Percentiles rank a stretch among this genome's conserved stretches.
These are phyloP conservation scores for Daktulosphaira vitifoliae DNA, from an alignment of 1,140 invertebrate species.

Conservation along the genomic window DNA sequence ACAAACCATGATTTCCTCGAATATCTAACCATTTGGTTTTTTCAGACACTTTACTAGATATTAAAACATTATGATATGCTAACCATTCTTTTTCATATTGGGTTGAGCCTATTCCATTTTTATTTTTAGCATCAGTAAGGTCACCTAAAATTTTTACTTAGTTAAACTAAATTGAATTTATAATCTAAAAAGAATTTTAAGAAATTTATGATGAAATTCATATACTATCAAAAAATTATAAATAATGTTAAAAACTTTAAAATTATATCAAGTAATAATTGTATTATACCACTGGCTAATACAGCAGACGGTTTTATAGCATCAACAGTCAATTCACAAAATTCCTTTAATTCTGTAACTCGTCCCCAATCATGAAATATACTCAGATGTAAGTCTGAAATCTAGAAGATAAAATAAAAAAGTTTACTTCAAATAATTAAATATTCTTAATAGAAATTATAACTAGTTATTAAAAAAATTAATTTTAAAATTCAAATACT, in stretches of 20 bases:
- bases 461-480: too few relatives aligned
- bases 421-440: too few relatives aligned
- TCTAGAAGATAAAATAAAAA: slow-evolving; percentile 52
- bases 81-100: slow-evolving; percentile 81
- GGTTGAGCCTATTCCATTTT: slow-evolving; percentile 66
- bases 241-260: too few relatives aligned
- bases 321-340: slow-evolving; percentile 66
- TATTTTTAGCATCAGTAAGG: slow-evolving; percentile 78
- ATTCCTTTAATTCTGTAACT: slow-evolving; percentile 67
- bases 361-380: slow-evolving; percentile 67
- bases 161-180: neutral
- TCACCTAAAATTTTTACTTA: slow-evolving; percentile 54
- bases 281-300: slow-evolving; percentile 61
- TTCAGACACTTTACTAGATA: slow-evolving; percentile 55
- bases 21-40: slow-evolving; percentile 82
- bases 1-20: slow-evolving; percentile 85
- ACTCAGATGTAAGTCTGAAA: slow-evolving; percentile 84
- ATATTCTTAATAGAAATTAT: too few relatives aligned
- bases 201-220: neutral
- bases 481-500: too few relatives aligned
- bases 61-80: slow-evolving; percentile 63
- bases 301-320: slow-evolving; percentile 70
- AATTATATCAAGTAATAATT: neutral
- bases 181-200: neutral
- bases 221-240: too few relatives aligned